Evolutionary conservation across 2,797 vertebrate genomes (phyloP), one percentile per base, ranked within the genome.

Genomic region (Gorsachius magnificus): DNA sequence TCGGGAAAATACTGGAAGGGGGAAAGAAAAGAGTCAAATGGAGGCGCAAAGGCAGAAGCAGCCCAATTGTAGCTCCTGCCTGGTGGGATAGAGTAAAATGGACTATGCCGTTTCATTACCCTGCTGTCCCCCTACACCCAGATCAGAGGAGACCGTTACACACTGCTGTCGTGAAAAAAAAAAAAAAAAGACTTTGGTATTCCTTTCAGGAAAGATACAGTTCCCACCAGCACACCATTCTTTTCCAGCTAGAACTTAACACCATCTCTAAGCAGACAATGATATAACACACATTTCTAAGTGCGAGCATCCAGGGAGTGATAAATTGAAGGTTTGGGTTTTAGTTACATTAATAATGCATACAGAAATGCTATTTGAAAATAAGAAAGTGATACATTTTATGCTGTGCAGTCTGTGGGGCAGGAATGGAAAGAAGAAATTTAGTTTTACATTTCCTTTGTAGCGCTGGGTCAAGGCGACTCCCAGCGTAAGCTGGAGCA

Each of bases 271-370:
- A 96, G 87, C 82, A 94, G 96, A 92, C 91, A 94, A 48, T 83
- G 91, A 96, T 89, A 94, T 89, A 96, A 94, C 84, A 81, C 91
- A 69, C 58, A 11, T 89, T 93, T 89, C 89, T 61, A 86, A 88
- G 82, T 24, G 87, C 0, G 5, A 91, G 72, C 16, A 38, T 72
- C 89, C 91, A 88, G 96, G 91, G 96, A 94, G 84, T 79, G 79
- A 96, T 92, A 92, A 94, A 96, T 86, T 75, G 89, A 91, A 83
- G 90, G 41, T 83, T 43, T 75, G 76, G 82, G 92, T n/a, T 92
- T 95, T 95, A 91, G 69, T 93, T 88, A 63, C 85, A 94, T 96
- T 95, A 97, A 95, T 93, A 95, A 96, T 86, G 80, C 87, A 96
- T 84, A 76, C 15, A 94, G 87, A 97, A 96, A 93, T 65, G 69